Base-by-base conservation (phyloP, 2,888 invertebrate genomes). In the Euclidia mi region DNA sequence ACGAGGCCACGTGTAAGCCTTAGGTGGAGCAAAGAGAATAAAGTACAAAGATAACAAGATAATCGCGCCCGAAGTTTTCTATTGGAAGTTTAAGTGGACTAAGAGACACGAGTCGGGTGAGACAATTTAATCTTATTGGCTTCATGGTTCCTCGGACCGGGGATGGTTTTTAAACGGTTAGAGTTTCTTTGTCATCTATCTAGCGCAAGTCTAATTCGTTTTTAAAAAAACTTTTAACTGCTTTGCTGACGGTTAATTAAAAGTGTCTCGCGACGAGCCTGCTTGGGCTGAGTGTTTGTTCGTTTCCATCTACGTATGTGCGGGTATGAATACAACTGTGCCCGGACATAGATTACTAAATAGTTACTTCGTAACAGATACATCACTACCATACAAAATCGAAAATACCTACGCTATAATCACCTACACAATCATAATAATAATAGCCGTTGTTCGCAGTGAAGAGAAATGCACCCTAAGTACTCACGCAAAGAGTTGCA, bases 51-150 rank as follows among this genome's bases (percentile, higher is more conserved):
- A 84, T 87, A 91, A 89, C 88, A 87, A 87, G 86, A 88, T 90
- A 89, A 91, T 89, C 82, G 84, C 74, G 78, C 85, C 82, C 79
- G 68, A 85, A 89, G 84, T 89, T 88, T 83, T 78, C 84, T 81
- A 83, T 85, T 85, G 86, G 81, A 85, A 90, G 85, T 87, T 84
- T 81, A 85, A 86, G 81, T 82, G 81, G 81, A 82, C 78, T 76
- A 82, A 78, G 76, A 79, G 81, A 80, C 81, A 78, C 74, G 85
- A 83, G 79, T 77, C 78, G 80, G 84, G 84, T 81, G 84, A 84
- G 87, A 89, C 90, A 90, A 90, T 90, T 91, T 90, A 89, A 89
- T 90, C 89, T 87, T 81, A 88, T 81, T 84, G 84, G 82, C 82
- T 85, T 80, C 87, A 81, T 79, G 81, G 79, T 79, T 76, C 78